These are phyloP conservation scores for Polydesmus complanatus DNA, from an alignment of 2,888 invertebrate genomes.

Conservation along the genomic window DNA sequence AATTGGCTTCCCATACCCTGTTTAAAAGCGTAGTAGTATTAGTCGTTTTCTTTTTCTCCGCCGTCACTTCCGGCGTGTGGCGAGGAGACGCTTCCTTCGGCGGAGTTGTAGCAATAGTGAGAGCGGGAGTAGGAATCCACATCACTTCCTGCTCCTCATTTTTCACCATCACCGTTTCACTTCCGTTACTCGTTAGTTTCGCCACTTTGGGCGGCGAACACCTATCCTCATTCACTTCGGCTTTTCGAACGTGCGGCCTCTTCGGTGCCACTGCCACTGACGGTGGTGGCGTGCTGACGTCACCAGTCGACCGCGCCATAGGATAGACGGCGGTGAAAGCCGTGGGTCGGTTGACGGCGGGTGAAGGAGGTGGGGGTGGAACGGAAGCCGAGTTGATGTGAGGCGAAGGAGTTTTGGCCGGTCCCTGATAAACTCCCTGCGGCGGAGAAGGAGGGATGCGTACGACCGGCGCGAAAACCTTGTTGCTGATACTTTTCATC, in stretches of 20 bases:
- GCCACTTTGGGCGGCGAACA: not conserved
- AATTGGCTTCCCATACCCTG: not conserved
- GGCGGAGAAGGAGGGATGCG: constrained; percentile 3
- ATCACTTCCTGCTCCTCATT: not conserved
- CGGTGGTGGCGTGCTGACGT: not conserved
- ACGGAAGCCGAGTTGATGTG: not conserved
- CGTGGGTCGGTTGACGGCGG: not conserved
- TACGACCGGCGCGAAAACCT: constrained; percentile 7
- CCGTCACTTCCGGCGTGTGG: not conserved
- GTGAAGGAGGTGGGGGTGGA: not conserved
- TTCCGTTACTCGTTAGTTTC: not conserved
- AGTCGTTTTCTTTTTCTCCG: too few species aligned
- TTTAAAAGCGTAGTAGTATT: not conserved
- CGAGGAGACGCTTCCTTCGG: not conserved
- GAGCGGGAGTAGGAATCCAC: not conserved
- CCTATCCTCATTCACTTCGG: not conserved
- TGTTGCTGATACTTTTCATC: too few species aligned
- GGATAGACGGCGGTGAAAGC: not conserved
- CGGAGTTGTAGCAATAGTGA: not conserved
- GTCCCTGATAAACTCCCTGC: not conserved
- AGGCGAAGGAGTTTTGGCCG: not conserved
- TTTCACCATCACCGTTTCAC: too few species aligned
- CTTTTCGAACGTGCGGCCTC: not conserved
- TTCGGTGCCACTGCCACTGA: not conserved
- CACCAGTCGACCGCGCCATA: not conserved